Percentiles rank a stretch among this genome's conserved stretches.
Evolutionary conservation across 2,113 vertebrate species (phyloP).

Genomic region (Engystomops pustulosus): DNA sequence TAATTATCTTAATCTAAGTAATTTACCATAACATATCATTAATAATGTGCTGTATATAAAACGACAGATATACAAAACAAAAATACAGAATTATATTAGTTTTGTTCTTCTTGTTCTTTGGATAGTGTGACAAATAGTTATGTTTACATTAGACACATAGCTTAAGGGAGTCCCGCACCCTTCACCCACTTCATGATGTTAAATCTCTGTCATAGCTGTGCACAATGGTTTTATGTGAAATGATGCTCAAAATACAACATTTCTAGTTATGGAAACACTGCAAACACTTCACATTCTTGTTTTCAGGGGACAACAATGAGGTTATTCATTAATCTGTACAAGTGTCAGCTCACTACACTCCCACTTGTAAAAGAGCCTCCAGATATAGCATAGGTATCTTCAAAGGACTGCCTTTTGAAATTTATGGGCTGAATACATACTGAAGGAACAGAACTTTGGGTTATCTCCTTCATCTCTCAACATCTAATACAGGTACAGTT

Average conservation of each 20-base stretch:
- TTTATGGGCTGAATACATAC: too few species aligned
- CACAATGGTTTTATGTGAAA: conserved; percentile 28
- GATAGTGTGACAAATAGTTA: too few species aligned
- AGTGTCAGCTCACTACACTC: neutral
- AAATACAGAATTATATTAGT: neutral
- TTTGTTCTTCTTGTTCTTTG: neutral
- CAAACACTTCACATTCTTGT: conserved; percentile 28
- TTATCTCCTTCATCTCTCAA: too few species aligned
- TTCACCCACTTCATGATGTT: neutral
- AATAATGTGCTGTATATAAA: neutral
- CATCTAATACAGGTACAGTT: too few species aligned
- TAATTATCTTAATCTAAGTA: neutral
- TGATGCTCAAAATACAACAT: neutral
- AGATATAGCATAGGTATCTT: neutral
- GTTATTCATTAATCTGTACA: neutral
- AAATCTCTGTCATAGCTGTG: neutral
- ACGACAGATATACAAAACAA: neutral
- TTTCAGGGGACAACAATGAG: neutral
- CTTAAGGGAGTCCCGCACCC: neutral
- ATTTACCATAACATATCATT: neutral
- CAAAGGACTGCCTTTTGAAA: too few species aligned
- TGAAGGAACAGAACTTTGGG: too few species aligned
- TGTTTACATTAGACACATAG: neutral
- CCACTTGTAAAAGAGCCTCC: neutral
- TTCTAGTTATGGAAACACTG: conserved; percentile 3